Evolutionary conservation across 2,888 invertebrate species (phyloP).

Genomic region (Caenorhabditis imperialis): DNA sequence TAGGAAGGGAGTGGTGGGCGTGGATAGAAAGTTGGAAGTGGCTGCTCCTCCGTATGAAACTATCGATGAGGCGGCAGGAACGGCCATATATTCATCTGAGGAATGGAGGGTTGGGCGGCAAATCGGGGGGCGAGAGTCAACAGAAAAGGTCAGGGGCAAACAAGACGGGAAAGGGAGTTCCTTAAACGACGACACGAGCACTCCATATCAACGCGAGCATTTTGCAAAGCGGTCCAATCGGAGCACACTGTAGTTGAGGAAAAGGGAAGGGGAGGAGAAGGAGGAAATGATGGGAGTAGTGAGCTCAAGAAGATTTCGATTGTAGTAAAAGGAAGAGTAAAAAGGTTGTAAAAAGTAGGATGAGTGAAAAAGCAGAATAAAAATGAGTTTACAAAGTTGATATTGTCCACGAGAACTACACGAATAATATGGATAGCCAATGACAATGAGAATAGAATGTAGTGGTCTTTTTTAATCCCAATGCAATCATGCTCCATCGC

Average conservation of each 20-base stretch:
- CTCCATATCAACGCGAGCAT: slow-evolving; percentile 14
- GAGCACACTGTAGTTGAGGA: too few relatives aligned
- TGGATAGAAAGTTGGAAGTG: slow-evolving; percentile 39
- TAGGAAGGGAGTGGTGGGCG: slow-evolving; percentile 32
- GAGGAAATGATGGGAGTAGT: background rate
- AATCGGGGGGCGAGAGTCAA: slow-evolving; percentile 4
- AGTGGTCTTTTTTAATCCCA: too few relatives aligned
- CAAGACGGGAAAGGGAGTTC: slow-evolving; percentile 6
- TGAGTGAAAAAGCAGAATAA: too few relatives aligned
- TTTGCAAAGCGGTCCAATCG: too few relatives aligned
- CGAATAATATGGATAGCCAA: too few relatives aligned
- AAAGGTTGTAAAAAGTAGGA: background rate
- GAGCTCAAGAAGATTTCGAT: background rate
- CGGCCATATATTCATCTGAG: slow-evolving; percentile 58
- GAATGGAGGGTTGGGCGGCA: background rate
- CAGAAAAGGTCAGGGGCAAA: slow-evolving; percentile 3
- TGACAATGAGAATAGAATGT: too few relatives aligned
- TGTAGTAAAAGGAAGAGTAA: background rate
- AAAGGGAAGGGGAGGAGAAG: slow-evolving; percentile 1
- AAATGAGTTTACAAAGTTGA: too few relatives aligned
- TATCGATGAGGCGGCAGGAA: slow-evolving; percentile 56
- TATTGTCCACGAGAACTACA: too few relatives aligned
- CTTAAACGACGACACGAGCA: too few relatives aligned
- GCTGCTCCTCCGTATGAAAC: slow-evolving; percentile 59
- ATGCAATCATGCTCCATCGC: too few relatives aligned